phyloP scores from a whole-genome alignment of 2,797 vertebrate species.

The Centroberyx gerrardi region DNA sequence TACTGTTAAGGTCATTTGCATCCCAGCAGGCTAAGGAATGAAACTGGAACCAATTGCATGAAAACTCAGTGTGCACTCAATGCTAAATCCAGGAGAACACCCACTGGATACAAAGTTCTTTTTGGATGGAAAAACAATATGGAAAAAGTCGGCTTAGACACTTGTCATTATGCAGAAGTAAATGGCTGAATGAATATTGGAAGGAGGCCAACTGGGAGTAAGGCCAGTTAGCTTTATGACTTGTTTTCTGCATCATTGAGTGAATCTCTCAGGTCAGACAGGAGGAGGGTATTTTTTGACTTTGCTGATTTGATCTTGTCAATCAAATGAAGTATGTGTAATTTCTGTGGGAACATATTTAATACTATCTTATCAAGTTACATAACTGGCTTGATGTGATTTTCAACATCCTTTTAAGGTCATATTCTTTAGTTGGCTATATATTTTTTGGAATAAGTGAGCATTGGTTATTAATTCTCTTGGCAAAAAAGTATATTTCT shows the following conservation, averaged over 20 bases:
- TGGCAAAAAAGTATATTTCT: slow-evolving; percentile 10
- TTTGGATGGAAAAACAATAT: slow-evolving; percentile 27
- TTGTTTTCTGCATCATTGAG: slow-evolving; percentile 15
- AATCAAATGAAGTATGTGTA: not conserved
- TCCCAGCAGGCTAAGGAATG: not conserved
- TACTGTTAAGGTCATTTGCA: not conserved
- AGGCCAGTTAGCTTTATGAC: not conserved
- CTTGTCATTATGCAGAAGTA: slow-evolving; percentile 13
- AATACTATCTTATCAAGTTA: not conserved
- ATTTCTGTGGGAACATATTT: not conserved
- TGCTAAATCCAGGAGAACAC: slow-evolving; percentile 9
- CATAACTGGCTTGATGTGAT: not conserved
- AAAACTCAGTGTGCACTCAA: not conserved
- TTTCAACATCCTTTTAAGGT: slow-evolving; percentile 5
- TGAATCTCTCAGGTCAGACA: slow-evolving; percentile 21
- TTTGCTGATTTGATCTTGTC: slow-evolving; percentile 4
- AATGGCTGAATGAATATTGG: slow-evolving; percentile 16
- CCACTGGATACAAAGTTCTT: slow-evolving; percentile 3
- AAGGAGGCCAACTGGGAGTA: slow-evolving; percentile 6
- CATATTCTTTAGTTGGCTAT: not conserved
- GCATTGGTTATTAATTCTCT: slow-evolving; percentile 1
- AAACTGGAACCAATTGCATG: not conserved
- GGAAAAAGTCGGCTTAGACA: slow-evolving; percentile 11
- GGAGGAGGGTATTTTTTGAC: not conserved
- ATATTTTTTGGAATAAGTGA: slow-evolving; percentile 8